These are phyloP conservation scores for Morbakka virulenta DNA, from an alignment of 30 jellyfish, hydroid and myxozoan genomes.

Conservation along the genomic window DNA sequence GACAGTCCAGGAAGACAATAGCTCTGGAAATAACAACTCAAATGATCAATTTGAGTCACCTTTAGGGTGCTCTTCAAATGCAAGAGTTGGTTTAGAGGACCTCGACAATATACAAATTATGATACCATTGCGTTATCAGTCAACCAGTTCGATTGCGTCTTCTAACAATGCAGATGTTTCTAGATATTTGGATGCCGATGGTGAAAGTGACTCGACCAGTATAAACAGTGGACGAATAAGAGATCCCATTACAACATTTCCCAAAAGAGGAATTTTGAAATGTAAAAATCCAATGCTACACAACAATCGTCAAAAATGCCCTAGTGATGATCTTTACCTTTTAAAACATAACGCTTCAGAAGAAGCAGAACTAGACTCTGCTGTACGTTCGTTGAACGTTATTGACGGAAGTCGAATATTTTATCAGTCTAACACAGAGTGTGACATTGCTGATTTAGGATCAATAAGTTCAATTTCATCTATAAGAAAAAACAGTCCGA, in stretches of 20 bases:
- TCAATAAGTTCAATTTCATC: not conserved
- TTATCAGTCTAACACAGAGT: not conserved
- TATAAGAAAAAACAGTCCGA: not conserved
- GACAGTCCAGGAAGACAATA: constrained; percentile 8
- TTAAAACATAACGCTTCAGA: not conserved
- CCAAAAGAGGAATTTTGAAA: constrained; percentile 55
- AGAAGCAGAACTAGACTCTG: not conserved
- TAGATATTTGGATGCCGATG: constrained; percentile 54
- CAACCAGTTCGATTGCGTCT: constrained; percentile 45
- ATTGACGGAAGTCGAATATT: not conserved
- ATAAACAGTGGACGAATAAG: not conserved
- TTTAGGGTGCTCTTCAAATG: constrained; percentile 11
- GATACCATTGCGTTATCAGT: constrained; percentile 38
- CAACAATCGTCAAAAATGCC: constrained; percentile 45
- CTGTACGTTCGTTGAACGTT: not conserved
- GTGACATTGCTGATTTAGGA: not conserved
- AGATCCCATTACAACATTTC: constrained; percentile 28
- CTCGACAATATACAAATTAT: constrained; percentile 36
- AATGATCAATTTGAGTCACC: not conserved
- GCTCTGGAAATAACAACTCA: not conserved
- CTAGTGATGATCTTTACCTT: constrained; percentile 27
- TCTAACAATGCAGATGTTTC: constrained; percentile 59
- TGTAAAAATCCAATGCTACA: constrained; percentile 26
- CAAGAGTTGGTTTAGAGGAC: constrained; percentile 27
- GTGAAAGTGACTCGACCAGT: constrained; percentile 40